Conservation (phyloP, 2,888 invertebrate genomes). For the Lucinisca nassula region DNA sequence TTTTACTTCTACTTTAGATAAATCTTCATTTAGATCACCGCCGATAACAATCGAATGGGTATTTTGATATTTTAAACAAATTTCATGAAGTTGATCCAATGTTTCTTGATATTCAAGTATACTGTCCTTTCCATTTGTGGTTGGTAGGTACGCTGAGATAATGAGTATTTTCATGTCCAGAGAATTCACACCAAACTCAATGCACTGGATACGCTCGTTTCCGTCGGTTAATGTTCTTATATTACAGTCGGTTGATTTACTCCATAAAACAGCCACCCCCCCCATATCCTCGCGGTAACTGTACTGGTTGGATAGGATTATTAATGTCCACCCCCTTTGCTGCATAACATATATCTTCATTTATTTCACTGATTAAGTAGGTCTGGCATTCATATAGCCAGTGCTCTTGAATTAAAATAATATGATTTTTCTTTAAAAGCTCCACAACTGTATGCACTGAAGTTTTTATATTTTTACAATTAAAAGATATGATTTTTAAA, state of each 20-base stretch:
- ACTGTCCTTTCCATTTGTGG: neutral
- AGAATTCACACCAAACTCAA: neutral
- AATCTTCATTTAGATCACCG: conserved; percentile 6
- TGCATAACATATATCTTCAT: neutral
- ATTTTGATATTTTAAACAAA: neutral
- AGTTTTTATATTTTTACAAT: conserved; percentile 24
- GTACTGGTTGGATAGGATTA: conserved; percentile 10
- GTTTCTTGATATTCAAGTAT: neutral
- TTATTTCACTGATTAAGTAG: neutral
- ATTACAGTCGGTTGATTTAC: conserved; percentile 3
- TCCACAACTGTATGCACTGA: conserved; percentile 1
- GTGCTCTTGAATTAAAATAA: conserved; percentile 21
- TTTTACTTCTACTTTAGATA: too few relatives aligned
- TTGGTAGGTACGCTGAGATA: neutral
- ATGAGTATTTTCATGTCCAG: neutral
- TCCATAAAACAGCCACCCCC: conserved; percentile 30
- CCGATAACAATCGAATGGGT: neutral
- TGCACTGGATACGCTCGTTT: conserved; percentile 6
- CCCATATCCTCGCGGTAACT: conserved; percentile 20
- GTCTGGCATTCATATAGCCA: conserved; percentile 14
- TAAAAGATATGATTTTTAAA: conserved; percentile 3
- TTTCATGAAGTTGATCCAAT: neutral
- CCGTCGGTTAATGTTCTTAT: conserved; percentile 1
- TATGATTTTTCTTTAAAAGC: neutral
- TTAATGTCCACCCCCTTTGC: conserved; percentile 20